phyloP scores from a whole-genome alignment of 2,888 invertebrate genomes.

The Slavum lentiscoides region DNA sequence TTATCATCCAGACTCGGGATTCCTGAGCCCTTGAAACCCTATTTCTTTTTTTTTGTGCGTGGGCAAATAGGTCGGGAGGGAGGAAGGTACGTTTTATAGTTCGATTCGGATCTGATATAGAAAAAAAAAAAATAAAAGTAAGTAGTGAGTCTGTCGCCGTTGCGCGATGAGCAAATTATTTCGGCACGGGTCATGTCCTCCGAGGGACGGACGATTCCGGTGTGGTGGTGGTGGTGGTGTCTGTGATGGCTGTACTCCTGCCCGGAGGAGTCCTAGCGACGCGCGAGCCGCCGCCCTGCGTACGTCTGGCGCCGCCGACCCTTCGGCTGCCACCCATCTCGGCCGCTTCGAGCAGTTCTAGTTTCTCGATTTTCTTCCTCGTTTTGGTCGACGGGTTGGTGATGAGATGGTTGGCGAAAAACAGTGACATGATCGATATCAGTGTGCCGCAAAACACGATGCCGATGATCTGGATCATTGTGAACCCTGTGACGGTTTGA shows the following conservation, averaged over 20 bases:
- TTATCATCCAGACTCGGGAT: no score
- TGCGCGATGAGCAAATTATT: no score
- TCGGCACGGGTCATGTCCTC: constrained; percentile 6
- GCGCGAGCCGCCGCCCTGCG: neutral
- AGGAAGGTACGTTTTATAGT: no score
- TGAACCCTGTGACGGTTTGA: constrained; percentile 16
- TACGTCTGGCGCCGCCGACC: neutral
- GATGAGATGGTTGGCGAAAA: constrained; percentile 45
- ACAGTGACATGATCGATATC: constrained; percentile 42
- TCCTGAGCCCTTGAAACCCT: no score
- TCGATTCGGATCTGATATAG: no score
- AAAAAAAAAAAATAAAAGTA: no score
- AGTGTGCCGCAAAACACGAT: constrained; percentile 44
- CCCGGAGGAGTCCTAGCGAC: neutral
- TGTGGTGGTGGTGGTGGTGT: no score
- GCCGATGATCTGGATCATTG: constrained; percentile 47
- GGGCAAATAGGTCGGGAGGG: no score
- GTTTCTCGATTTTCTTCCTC: constrained; percentile 46
- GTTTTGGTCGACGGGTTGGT: constrained; percentile 42
- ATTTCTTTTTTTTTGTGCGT: no score
- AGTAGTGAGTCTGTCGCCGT: no score
- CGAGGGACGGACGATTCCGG: constrained; percentile 5
- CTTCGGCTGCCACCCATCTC: constrained; percentile 17
- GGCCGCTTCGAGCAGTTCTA: constrained; percentile 44
- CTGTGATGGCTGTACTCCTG: neutral